Base-by-base conservation (phyloP, 1,140 invertebrate species). In the Dinoponera quadriceps region DNA sequence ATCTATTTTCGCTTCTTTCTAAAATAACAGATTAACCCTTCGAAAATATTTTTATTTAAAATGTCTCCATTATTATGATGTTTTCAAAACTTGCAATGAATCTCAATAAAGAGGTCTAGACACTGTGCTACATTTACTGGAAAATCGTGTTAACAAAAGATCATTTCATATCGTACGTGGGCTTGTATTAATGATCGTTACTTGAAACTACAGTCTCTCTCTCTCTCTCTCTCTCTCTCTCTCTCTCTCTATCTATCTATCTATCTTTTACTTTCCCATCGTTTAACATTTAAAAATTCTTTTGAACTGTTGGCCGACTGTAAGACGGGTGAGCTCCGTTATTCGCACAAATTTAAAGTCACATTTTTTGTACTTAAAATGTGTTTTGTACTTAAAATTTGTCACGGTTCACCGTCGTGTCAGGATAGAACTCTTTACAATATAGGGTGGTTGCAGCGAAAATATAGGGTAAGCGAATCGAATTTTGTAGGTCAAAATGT, bases 401-500 rank as follows among this genome's bases (percentile, higher is more conserved):
- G 60, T 77, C 51, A 77, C 83, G 51, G 14, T 14, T 62, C 18
- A 20, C 18, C 49, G 51, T 65, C 1, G 20, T 51, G n/a, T 82
- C 16, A 25, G 22, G 7, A 16, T 11, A 13, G 57, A 54, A 29
- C 25, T 44, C 9, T 48, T n/a, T 29, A 0, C 33, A 62, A 54
- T 73, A 29, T 27, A 29, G 63, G 80, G 80, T 86, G 20, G 22
- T 5, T 9, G 3, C 14, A 33, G 22, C 11, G 20, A 25, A 48
- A 80, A 72, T 71, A 18, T 14, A 22, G 38, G 25, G 27, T 38
- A 69, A 27, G 68, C 69, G 57, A 68, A 44, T 65, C 69, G 55
- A 81, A 85, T 85, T 83, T 66, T 62, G 11, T 85, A 57, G 54
- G 59, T 69, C 51, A 27, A 7, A 54, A 18, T 48, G 33, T 62